These are phyloP conservation scores for Manis javanica DNA, from an alignment of 2,797 vertebrate species.

Conservation along the genomic window DNA sequence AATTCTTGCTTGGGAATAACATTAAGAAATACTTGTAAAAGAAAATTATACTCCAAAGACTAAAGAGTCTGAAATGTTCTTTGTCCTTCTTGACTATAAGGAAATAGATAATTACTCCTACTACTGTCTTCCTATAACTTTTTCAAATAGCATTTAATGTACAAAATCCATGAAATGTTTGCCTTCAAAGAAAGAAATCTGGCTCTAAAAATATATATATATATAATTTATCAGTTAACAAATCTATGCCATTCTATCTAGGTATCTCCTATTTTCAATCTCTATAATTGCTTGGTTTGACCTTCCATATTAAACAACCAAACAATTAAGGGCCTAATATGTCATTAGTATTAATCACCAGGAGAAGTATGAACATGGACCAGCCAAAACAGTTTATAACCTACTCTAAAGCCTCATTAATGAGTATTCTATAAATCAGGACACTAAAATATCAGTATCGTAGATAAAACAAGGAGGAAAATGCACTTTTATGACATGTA, in stretches of 20 bases:
- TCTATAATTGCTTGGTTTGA: neutral
- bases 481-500: slow-evolving; percentile 4
- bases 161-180: neutral
- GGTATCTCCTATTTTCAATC: neutral
- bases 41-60: neutral
- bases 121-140: neutral
- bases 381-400: neutral
- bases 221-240: neutral
- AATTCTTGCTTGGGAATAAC: neutral
- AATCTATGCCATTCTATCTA: neutral
- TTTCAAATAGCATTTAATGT: neutral
- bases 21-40: neutral
- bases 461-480: neutral
- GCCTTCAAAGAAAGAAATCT: slow-evolving; percentile 6
- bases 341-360: neutral
- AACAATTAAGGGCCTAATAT: neutral
- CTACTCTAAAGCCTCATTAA: slow-evolving; percentile 3
- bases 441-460: neutral
- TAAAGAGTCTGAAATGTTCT: neutral
- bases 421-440: neutral
- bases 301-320: slow-evolving; percentile 4
- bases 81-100: neutral
- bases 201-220: neutral
- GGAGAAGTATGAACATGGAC: neutral
- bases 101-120: neutral